phyloP scores from a whole-genome alignment of 2,113 vertebrate genomes.

The Nibea coibor region DNA sequence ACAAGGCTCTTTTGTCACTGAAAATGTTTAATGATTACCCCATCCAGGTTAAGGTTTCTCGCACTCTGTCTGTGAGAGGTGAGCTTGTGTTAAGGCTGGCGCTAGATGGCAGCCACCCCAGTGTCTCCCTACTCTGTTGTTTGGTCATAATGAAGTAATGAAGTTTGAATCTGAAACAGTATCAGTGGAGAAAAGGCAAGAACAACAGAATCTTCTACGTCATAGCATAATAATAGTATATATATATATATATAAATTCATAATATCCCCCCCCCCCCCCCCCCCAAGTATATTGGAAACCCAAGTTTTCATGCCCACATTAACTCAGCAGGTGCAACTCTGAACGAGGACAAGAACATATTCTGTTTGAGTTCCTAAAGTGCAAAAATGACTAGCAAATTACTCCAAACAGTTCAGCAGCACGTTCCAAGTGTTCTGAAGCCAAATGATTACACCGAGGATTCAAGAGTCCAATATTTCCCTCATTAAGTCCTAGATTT shows the following conservation, averaged over 20 bases:
- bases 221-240: background rate
- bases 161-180: too few relatives aligned
- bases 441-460: conserved; percentile 46
- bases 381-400: conserved; percentile 8
- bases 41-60: conserved; percentile 2
- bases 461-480: conserved; percentile 38
- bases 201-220: background rate
- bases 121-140: background rate
- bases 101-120: background rate
- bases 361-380: background rate
- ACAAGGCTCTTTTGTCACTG: conserved; percentile 55
- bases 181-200: background rate
- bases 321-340: background rate
- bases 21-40: conserved; percentile 62
- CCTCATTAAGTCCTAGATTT: conserved; percentile 52
- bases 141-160: background rate
- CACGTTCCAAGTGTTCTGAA: conserved; percentile 27
- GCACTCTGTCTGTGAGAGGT: background rate
- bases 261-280: too few relatives aligned
- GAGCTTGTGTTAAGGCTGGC: background rate
- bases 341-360: background rate
- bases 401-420: background rate
- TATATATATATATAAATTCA: too few relatives aligned
- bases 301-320: background rate
- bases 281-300: background rate